These are phyloP conservation scores for Cassiopea andromeda DNA, from an alignment of 30 jellyfish, hydroid and myxozoan species.

Conservation along the genomic window DNA sequence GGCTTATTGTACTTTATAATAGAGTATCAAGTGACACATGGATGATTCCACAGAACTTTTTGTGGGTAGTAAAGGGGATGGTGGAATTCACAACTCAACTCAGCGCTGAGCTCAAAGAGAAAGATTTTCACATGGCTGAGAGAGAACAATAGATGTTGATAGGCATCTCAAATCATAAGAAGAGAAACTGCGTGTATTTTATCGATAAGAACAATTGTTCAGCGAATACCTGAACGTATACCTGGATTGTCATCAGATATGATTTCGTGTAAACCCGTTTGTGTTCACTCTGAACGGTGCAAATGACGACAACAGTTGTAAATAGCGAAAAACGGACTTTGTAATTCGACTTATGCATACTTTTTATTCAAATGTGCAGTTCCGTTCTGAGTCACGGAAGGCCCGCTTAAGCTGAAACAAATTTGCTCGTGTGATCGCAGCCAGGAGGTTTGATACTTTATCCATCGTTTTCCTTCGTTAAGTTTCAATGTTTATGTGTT, in stretches of 20 bases:
- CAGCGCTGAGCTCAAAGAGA: background rate
- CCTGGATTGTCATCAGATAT: slow-evolving; percentile 21
- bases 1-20: background rate
- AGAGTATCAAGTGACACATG: slow-evolving; percentile 7
- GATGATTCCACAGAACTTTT: background rate
- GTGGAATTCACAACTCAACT: slow-evolving; percentile 42
- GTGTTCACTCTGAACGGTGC: background rate
- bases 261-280: background rate
- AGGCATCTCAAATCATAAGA: slow-evolving; percentile 20
- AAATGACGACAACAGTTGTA: background rate
- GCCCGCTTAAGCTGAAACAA: slow-evolving; percentile 2
- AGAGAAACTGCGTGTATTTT: slow-evolving; percentile 6
- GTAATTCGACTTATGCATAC: background rate
- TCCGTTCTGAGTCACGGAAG: slow-evolving; percentile 31
- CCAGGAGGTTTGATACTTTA: slow-evolving; percentile 20
- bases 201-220: background rate
- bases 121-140: slow-evolving; percentile 52
- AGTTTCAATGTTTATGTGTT: background rate
- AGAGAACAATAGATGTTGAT: slow-evolving; percentile 59
- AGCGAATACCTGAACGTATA: background rate
- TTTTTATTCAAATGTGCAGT: background rate
- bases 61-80: slow-evolving; percentile 7
- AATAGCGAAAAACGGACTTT: background rate
- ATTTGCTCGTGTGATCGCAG: background rate
- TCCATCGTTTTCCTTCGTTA: background rate